phyloP scores from a whole-genome alignment of 37 sponge, comb jelly and placozoan genomes.

The Hexactinellida sp. region DNA sequence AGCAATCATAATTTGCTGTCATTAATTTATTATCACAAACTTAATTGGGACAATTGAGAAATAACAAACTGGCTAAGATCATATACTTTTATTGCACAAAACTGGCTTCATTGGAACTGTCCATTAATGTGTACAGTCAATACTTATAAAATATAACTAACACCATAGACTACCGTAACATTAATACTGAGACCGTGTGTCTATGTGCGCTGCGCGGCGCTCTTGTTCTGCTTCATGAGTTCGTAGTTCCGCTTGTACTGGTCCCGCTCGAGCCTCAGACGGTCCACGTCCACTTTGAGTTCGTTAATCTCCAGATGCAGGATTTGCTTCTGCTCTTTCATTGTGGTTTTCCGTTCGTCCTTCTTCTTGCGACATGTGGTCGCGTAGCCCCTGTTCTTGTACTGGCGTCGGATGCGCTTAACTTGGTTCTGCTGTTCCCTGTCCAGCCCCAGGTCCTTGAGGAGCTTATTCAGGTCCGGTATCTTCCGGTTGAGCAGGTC shows the following conservation, averaged over 20 bases:
- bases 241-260: background rate
- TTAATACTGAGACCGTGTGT: too few species aligned
- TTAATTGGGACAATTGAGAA: too few species aligned
- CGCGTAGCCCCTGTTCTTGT: conserved; percentile 6
- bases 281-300: background rate
- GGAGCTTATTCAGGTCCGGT: background rate
- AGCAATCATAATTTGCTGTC: too few species aligned
- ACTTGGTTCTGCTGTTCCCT: background rate
- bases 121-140: too few species aligned
- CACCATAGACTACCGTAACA: too few species aligned
- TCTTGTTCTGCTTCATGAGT: background rate
- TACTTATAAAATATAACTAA: too few species aligned
- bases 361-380: background rate
- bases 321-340: conserved; percentile 3
- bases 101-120: too few species aligned
- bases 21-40: too few species aligned
- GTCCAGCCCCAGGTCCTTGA: background rate
- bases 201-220: too few species aligned
- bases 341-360: background rate
- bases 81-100: too few species aligned
- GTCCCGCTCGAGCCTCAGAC: background rate
- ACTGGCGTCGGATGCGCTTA: background rate
- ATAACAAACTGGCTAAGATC: too few species aligned
- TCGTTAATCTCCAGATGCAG: background rate
- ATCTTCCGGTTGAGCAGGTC: background rate